Conservation (phyloP, 2,113 vertebrate genomes). For the Apteryx mantelli region DNA sequence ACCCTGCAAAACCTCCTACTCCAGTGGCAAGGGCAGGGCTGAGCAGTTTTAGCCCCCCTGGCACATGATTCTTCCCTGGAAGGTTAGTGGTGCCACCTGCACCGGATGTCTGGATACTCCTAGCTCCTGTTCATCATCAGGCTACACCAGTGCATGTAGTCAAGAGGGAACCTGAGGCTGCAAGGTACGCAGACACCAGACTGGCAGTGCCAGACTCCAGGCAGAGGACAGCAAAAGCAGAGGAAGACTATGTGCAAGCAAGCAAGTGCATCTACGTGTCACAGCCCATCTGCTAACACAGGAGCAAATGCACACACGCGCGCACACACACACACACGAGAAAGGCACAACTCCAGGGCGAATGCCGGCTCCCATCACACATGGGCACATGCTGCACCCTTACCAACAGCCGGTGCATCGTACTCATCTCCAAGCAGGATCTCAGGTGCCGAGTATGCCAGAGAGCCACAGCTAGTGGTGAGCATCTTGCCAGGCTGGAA, state of each 20-base stretch:
- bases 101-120: not conserved
- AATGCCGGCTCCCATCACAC: too few species aligned
- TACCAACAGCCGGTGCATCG: constrained; percentile 87
- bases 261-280: not conserved
- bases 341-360: too few species aligned
- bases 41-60: not conserved
- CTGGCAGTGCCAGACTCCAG: not conserved
- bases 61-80: not conserved
- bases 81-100: not conserved
- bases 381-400: constrained; percentile 12
- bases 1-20: not conserved
- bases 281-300: not conserved
- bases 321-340: too few species aligned
- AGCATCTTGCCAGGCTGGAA: constrained; percentile 90
- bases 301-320: too few species aligned
- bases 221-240: not conserved
- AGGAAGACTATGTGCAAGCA: not conserved
- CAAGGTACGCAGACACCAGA: not conserved
- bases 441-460: constrained; percentile 89
- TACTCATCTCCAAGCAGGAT: constrained; percentile 90
- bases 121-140: too few species aligned
- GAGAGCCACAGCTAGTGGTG: constrained; percentile 88
- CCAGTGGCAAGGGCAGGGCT: not conserved
- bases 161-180: not conserved
- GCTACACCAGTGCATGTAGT: not conserved